Conservation (phyloP, 1,140 invertebrate genomes). For the Drosophila leontia region DNA sequence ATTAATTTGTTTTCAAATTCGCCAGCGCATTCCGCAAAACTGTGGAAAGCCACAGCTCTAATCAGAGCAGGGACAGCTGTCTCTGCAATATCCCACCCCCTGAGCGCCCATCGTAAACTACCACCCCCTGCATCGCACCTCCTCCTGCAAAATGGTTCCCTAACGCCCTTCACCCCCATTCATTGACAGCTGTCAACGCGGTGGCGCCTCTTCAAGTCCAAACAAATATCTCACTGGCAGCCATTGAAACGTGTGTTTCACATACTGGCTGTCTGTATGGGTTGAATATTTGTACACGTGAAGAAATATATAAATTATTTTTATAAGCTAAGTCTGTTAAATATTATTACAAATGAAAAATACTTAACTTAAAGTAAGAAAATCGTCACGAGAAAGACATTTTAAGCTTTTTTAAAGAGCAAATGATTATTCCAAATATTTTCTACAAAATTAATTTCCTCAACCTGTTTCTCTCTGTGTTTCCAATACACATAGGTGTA, state of each 20-base stretch:
- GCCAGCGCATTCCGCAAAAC: constrained; percentile 36
- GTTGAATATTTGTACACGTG: background rate
- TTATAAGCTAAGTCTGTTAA: too few relatives aligned
- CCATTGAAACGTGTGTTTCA: constrained; percentile 25
- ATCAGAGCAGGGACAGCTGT: constrained; percentile 40
- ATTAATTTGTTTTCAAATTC: constrained; percentile 41
- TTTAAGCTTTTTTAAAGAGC: too few relatives aligned
- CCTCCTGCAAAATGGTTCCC: constrained; percentile 30
- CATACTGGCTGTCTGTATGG: constrained; percentile 7
- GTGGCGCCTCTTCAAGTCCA: constrained; percentile 56
- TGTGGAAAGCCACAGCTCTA: constrained; percentile 41
- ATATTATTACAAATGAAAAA: background rate
- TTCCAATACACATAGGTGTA: background rate
- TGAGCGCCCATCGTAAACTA: background rate
- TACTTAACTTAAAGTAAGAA: background rate
- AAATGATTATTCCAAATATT: background rate
- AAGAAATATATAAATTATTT: background rate
- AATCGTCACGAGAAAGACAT: too few relatives aligned
- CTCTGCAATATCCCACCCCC: constrained; percentile 19
- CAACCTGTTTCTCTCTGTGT: background rate
- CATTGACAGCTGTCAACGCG: constrained; percentile 65
- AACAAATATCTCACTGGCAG: constrained; percentile 53
- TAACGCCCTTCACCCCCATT: constrained; percentile 26
- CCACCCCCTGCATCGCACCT: background rate
- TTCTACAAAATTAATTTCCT: background rate